phyloP scores from a whole-genome alignment of 2,113 vertebrate genomes.

The Lamprotornis superbus region DNA sequence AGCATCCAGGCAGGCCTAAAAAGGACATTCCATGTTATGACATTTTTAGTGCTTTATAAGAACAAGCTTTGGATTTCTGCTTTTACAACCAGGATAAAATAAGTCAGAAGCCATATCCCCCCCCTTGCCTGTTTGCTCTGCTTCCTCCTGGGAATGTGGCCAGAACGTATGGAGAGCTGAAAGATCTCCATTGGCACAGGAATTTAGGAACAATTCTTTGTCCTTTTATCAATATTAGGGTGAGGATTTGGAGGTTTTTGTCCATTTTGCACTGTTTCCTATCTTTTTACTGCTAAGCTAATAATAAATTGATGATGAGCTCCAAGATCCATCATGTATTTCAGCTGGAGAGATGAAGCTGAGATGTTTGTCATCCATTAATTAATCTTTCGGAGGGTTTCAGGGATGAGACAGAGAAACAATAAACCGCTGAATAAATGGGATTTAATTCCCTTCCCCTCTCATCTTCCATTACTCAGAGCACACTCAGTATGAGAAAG shows the following conservation, averaged over 20 bases:
- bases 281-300: not conserved
- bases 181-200: accelerated
- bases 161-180: not conserved
- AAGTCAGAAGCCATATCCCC: not conserved
- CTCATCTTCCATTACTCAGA: conserved; percentile 24
- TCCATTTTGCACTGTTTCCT: not conserved
- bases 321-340: not conserved
- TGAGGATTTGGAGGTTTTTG: not conserved
- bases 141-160: not conserved
- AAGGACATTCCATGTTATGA: not conserved
- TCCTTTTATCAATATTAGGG: not conserved
- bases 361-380: conserved; percentile 12
- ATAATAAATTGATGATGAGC: not conserved
- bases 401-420: conserved; percentile 18
- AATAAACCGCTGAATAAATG: conserved; percentile 15
- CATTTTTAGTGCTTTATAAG: not conserved
- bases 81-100: not conserved
- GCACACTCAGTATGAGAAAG: not conserved
- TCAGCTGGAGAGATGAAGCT: not conserved
- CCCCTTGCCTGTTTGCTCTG: not conserved
- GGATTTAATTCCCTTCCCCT: conserved; percentile 25
- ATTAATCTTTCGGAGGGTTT: conserved; percentile 13
- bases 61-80: not conserved
- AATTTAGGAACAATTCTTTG: not conserved
- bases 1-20: not conserved